phyloP scores from a whole-genome alignment of 2,797 vertebrate species.

The Sebastes trivittatus region DNA sequence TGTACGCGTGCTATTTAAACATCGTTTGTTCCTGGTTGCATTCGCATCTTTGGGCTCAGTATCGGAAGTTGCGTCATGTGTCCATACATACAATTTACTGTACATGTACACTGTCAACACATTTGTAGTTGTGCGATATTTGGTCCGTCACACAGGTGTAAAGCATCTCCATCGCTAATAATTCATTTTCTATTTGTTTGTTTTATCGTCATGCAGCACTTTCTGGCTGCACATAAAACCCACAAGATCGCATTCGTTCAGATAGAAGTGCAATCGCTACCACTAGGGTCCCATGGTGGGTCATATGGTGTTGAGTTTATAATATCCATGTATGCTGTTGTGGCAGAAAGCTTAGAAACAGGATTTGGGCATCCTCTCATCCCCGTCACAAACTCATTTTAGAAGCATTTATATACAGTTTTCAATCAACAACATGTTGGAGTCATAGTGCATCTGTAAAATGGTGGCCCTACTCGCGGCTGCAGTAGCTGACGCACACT shows the following conservation, averaged over 20 bases:
- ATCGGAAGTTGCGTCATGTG: neutral
- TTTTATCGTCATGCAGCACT: neutral
- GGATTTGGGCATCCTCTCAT: neutral
- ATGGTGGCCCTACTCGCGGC: neutral
- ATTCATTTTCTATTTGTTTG: neutral
- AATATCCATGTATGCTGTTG: neutral
- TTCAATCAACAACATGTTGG: neutral
- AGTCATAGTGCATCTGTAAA: neutral
- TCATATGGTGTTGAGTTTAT: neutral
- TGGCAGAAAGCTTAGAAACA: neutral
- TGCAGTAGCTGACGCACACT: neutral
- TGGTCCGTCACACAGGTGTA: neutral
- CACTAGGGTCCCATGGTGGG: neutral
- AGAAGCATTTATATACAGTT: neutral
- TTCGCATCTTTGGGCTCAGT: neutral
- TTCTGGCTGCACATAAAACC: neutral
- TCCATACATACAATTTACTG: neutral
- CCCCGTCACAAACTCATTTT: neutral
- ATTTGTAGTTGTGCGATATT: neutral
- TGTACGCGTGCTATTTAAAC: neutral
- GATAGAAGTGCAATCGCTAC: too few species aligned
- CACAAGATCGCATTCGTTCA: neutral
- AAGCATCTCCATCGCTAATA: neutral
- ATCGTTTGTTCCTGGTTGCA: neutral
- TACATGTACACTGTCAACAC: neutral